phyloP scores from a whole-genome alignment of 2,888 invertebrate species.

The Antheraea assamensis region DNA sequence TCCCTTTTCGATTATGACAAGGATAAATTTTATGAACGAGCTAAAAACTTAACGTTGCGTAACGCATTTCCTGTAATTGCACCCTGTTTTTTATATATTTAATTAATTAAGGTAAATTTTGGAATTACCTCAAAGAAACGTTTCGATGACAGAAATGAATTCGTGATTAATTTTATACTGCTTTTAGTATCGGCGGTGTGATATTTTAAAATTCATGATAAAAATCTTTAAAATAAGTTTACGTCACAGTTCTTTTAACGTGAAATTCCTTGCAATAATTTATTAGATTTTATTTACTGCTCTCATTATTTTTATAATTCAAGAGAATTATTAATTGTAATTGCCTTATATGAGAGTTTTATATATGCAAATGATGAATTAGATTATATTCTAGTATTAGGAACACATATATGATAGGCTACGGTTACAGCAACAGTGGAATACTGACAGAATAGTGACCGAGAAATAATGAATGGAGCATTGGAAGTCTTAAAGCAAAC shows the following conservation, averaged over 20 bases:
- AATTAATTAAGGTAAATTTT: conserved; percentile 8
- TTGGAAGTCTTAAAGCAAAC: too few relatives aligned
- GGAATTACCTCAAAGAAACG: conserved; percentile 5
- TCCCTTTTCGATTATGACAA: conserved; percentile 3
- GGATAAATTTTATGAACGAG: neutral
- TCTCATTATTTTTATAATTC: neutral
- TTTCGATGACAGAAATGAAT: conserved; percentile 10
- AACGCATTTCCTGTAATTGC: conserved; percentile 9
- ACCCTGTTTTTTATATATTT: neutral
- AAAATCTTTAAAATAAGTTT: neutral
- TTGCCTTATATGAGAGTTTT: too few relatives aligned
- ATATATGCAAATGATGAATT: too few relatives aligned
- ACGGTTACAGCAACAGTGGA: too few relatives aligned
- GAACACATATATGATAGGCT: too few relatives aligned
- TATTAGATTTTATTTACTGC: neutral
- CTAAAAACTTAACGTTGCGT: neutral
- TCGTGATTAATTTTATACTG: conserved; percentile 5
- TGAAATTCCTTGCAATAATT: neutral
- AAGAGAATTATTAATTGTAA: neutral
- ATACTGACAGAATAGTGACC: too few relatives aligned
- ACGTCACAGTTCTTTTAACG: neutral
- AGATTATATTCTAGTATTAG: too few relatives aligned
- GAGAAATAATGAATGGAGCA: too few relatives aligned
- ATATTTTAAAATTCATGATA: neutral
- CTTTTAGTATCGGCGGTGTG: neutral